Evolutionary conservation across 2,797 vertebrate species (phyloP).

Genomic region (Ciconia nigra): DNA sequence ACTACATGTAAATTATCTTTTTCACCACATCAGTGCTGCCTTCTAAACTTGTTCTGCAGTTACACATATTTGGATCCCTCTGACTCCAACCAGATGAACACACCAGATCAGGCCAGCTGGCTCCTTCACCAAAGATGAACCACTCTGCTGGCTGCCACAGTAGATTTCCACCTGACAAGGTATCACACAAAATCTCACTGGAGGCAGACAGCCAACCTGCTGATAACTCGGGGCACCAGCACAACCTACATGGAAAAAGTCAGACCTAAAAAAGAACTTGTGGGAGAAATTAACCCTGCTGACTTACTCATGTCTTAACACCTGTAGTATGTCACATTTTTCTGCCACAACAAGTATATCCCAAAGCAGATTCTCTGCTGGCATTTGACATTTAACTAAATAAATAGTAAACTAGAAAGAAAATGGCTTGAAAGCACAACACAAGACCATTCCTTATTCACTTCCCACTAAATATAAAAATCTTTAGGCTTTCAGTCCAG

Average conservation of each 20-base stretch:
- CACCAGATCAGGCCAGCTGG: not conserved
- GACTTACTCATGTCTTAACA: accelerated
- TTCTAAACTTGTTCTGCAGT: not conserved
- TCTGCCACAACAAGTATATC: not conserved
- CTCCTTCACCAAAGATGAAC: not conserved
- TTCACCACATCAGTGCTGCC: not conserved
- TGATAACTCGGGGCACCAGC: not conserved
- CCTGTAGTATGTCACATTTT: accelerated
- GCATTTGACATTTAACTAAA: not conserved
- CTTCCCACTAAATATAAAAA: not conserved
- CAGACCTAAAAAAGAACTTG: not conserved
- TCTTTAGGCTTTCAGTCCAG: not conserved
- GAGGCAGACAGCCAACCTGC: not conserved
- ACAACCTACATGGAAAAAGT: not conserved
- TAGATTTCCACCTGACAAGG: not conserved
- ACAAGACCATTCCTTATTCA: not conserved
- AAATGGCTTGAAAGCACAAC: accelerated
- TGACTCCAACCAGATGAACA: not conserved
- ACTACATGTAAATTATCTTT: not conserved
- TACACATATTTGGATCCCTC: too few relatives aligned
- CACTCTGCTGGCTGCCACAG: not conserved
- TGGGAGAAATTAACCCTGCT: not conserved
- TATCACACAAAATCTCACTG: too few relatives aligned
- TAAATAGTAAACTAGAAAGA: not conserved
- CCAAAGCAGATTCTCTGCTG: not conserved